Base-by-base conservation (phyloP, 2,797 vertebrate species). In the Parauchenoglanis punctatus region DNA sequence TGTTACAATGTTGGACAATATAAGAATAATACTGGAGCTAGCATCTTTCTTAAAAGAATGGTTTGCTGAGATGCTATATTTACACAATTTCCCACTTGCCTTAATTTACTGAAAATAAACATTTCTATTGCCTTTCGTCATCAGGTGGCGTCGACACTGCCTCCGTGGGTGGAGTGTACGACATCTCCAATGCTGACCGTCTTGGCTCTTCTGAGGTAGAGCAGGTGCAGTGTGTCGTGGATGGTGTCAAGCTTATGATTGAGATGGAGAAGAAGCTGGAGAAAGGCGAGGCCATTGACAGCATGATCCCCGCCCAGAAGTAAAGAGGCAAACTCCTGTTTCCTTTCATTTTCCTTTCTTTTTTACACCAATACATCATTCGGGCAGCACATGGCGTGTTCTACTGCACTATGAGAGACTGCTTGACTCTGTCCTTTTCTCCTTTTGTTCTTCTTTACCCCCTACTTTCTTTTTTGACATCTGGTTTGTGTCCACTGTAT, bases 181-280 rank as follows among this genome's bases (percentile, higher is more conserved):
- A 97, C 94, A 95, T 97, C 92, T 97, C 97, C 94, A 97, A 97
- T 20, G 96, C 96, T 1, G 97, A 97, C 80, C 95, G 97, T 17
- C 81, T 97, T 89, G 97, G 97, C 75, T 96, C 94, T 76, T 97
- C 97, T 0, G 97, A 97, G 92, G 97, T 97, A 2, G 94, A 96
- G 0, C 97, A 97, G 91, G 97, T 97, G 87, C 97, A 97, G 95
- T 94, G 96, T 92, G 97, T 97, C 91, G 96, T 97, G 11, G 97
- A 97, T 1, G 97, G 97, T 0, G 97, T 97, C 61, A 97, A 97
- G 92, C 94, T 97, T 75, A 97, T 97, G 96, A 90, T 97, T 81
- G 97, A 97, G 91, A 97, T 97, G 96, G 97, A 97, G 94, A 97
- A 97, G 95, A 96, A 96, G 86, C 93, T 97, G 91, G 97, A 97